These are phyloP conservation scores for Gyps fulvus DNA, from an alignment of 2,113 vertebrate genomes.

Conservation along the genomic window DNA sequence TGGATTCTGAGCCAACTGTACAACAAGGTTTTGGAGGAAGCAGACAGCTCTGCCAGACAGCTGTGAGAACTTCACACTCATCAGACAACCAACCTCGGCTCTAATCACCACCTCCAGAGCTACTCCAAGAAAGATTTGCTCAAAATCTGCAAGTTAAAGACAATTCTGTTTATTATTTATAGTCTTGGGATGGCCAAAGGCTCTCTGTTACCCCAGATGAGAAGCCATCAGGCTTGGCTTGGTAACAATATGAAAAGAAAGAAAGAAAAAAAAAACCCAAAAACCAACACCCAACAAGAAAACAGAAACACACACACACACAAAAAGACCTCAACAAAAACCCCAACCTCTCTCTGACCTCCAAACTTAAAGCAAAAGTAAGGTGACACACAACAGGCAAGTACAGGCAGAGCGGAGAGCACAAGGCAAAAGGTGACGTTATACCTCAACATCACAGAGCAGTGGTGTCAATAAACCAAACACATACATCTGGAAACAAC, in stretches of 20 bases:
- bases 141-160: conserved; percentile 3
- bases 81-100: not conserved
- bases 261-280: not conserved
- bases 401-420: not conserved
- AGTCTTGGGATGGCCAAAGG: not conserved
- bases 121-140: conserved; percentile 2
- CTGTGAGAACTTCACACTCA: conserved; percentile 49
- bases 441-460: not conserved
- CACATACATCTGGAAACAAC: not conserved
- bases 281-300: not conserved
- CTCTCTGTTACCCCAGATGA: not conserved
- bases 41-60: conserved; percentile 44
- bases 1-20: not conserved
- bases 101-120: not conserved
- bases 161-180: not conserved
- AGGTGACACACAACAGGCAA: not conserved
- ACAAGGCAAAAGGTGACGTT: not conserved
- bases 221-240: not conserved
- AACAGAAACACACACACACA: not conserved
- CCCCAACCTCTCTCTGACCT: not conserved
- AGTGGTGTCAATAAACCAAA: not conserved
- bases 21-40: not conserved
- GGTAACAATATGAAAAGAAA: not conserved
- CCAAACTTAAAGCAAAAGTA: not conserved
- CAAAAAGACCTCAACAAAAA: not conserved